Base-by-base conservation (phyloP, 2,113 vertebrate genomes). In the Strix aluco region DNA sequence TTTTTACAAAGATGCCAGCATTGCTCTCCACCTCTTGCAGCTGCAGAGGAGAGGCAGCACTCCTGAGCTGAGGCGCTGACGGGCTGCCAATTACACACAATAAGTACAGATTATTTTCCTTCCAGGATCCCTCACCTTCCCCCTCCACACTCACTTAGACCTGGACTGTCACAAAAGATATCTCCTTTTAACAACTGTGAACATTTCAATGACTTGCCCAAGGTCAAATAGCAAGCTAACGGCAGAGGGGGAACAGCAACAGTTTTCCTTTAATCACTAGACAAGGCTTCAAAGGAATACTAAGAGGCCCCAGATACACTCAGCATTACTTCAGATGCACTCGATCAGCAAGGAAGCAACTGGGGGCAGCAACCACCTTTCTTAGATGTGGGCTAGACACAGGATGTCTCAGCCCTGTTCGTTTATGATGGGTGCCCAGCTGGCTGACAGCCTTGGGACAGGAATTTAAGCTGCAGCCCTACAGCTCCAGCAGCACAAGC, bases 321-420 rank as follows among this genome's bases (percentile, higher is more conserved):
- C 73, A 51, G 87, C 70, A 2, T 63, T 47, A 25, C 90, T 69
- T 6, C 51, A 18, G 69, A 58, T 4, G 29, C 58, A 6, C 27
- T 58, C 62, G 7, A 6, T 51, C 27, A 36, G 92, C 91, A 16
- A 72, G 86, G 89, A 66, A 81, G 92, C 78, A n/a, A 71, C 0
- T 47, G 88, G 71, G 79, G 82, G 81, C 93, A 96, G 92, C 67
- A 83, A 93, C 83, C 92, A 93, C 95, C 91, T 54, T 21, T 46
- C 96, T 80, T 12, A 69, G 92, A 59, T 81, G 94, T 86, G 94
- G 89, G 23, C 54, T 20, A 17, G 26, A 63, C 88, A 26, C 90
- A 44, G 86, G 65, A 84, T 86, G 83, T 85, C 88, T 8, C 86
- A 69, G 88, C 85, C 85, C 4, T 22, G 55, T 78, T 72, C 4